Base-by-base conservation (phyloP, 2,797 vertebrate species). In the Malacoctenus gilli region DNA sequence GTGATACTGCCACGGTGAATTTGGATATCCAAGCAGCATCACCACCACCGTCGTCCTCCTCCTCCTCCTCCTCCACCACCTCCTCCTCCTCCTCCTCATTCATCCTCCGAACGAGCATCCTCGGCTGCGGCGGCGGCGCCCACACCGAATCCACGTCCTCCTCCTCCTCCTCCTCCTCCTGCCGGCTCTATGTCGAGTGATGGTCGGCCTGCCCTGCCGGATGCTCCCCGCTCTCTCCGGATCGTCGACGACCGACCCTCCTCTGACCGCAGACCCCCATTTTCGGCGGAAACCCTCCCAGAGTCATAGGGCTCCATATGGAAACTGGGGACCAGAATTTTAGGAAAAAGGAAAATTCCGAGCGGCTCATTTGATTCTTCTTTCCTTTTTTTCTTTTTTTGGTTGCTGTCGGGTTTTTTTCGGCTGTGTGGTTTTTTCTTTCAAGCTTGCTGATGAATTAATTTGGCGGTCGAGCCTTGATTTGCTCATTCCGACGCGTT, bases 281-380 rank as follows among this genome's bases (percentile, higher is more conserved):
- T 91, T 88, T 87, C 89, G 89, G 84, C 86, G 90, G 87, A 91
- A 86, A 89, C 67, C 89, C 59, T 70, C 85, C 68, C 80, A 81
- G 82, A 83, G 85, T 89, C 88, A 88, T 85, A 85, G 86, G 85
- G 89, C 83, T 89, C 87, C 90, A 87, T 92, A 92, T 93, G 92
- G 91, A 92, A 92, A 89, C 91, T 86, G 91, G 90, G 86, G 92
- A 92, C 68, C 91, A 87, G 63, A 92, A 92, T 92, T 92, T 93
- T 91, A 91, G 90, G 63, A 92, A 91, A 88, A 93, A 90, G 85
- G 70, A 82, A 79, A 79, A 88, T 89, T 86, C 79, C 74, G 75
- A 75, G 84, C 81, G 54, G 72, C 87, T 84, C 25, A 76, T 71
- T 75, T 78, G 30, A 40, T 71, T 77, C 14, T 54, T 22, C 36